phyloP scores from a whole-genome alignment of 2,888 invertebrate genomes.

The Zelleria hepariella region DNA sequence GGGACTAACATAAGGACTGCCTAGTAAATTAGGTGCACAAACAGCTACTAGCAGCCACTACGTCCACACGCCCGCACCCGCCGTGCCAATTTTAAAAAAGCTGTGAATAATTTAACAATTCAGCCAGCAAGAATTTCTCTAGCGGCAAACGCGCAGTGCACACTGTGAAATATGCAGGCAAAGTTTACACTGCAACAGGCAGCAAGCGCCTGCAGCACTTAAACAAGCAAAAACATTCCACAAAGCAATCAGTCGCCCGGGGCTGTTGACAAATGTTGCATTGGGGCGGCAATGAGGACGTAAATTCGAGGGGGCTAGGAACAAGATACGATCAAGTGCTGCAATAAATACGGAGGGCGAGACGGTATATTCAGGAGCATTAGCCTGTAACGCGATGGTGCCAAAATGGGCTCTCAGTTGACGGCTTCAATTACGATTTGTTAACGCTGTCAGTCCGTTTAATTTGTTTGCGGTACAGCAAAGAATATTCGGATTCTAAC shows the following conservation, averaged over 20 bases:
- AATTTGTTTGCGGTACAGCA: too few species aligned
- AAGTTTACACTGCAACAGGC: slow-evolving; percentile 5
- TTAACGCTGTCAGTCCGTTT: too few species aligned
- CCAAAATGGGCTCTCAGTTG: too few species aligned
- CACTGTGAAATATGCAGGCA: slow-evolving; percentile 4
- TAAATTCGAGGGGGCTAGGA: not conserved
- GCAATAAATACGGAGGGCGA: not conserved
- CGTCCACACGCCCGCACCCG: not conserved
- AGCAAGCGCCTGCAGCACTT: not conserved
- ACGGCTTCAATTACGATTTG: too few species aligned
- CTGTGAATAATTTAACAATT: not conserved
- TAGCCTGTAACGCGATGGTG: too few species aligned
- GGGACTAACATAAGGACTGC: too few species aligned
- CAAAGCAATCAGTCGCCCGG: slow-evolving; percentile 4
- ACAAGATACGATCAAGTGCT: not conserved
- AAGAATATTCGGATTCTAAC: too few species aligned
- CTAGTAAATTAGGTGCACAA: not conserved
- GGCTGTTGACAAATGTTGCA: slow-evolving; percentile 1
- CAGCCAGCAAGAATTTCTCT: not conserved
- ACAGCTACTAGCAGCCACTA: not conserved
- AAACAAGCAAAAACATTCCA: slow-evolving; percentile 1
- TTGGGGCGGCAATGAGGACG: not conserved
- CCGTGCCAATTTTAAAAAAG: not conserved
- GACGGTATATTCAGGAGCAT: too few species aligned
- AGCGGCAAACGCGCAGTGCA: not conserved